Percentiles rank a stretch among this genome's conserved stretches.
Conservation (phyloP, 1,140 invertebrate genomes). For the Cotesia typhae region DNA sequence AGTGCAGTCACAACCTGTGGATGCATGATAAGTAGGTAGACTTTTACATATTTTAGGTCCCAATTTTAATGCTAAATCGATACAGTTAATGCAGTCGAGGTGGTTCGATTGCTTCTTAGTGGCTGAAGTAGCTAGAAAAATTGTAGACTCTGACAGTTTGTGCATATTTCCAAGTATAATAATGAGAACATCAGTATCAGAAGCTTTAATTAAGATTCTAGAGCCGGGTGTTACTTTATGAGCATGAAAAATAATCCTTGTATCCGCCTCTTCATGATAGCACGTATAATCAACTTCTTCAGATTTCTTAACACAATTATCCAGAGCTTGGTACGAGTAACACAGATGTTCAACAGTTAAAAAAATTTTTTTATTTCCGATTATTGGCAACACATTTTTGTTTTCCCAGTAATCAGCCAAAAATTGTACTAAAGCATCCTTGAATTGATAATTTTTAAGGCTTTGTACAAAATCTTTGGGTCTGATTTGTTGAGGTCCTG, state of each 20-base stretch:
- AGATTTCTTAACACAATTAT: slow-evolving; percentile 16
- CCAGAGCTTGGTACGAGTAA: slow-evolving; percentile 1
- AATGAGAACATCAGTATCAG: slow-evolving; percentile 52
- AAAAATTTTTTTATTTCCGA: slow-evolving; percentile 24
- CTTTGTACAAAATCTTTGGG: slow-evolving; percentile 47
- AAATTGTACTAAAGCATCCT: slow-evolving; percentile 51
- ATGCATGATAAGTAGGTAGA: too few relatives aligned
- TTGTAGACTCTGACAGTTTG: slow-evolving; percentile 33
- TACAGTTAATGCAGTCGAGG: too few relatives aligned
- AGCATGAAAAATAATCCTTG: slow-evolving; percentile 25
- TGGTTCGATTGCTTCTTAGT: too few relatives aligned
- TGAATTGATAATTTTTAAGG: slow-evolving; percentile 52
- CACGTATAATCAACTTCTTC: slow-evolving; percentile 26
- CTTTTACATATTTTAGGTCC: too few relatives aligned
- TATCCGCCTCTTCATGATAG: slow-evolving; percentile 35
- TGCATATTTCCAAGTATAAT: slow-evolving; percentile 44
- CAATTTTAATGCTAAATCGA: too few relatives aligned
- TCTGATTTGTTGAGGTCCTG: slow-evolving; percentile 45
- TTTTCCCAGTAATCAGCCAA: slow-evolving; percentile 52
- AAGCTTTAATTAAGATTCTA: slow-evolving; percentile 42
- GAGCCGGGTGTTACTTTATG: neutral
- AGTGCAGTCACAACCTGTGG: too few relatives aligned
- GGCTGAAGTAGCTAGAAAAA: slow-evolving; percentile 38
- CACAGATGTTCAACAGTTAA: slow-evolving; percentile 17
- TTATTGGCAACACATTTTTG: slow-evolving; percentile 45